Conservation (phyloP, 1,140 invertebrate genomes). For the Papilio aristodemus region DNA sequence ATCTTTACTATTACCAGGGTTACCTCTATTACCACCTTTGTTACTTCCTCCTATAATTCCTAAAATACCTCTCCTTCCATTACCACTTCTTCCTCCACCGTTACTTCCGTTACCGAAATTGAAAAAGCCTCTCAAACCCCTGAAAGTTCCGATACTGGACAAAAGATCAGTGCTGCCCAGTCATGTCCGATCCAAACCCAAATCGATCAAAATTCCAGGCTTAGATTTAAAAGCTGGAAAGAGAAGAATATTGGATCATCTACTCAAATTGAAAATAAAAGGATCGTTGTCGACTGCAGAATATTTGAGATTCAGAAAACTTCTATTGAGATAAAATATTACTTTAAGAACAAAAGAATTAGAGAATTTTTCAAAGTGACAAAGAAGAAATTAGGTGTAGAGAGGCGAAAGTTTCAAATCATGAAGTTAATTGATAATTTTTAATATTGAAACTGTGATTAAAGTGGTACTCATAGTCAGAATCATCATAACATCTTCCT, state of each 20-base stretch:
- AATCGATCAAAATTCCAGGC: conserved; percentile 41
- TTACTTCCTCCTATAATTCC: conserved; percentile 37
- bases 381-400: too few relatives aligned
- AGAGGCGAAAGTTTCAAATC: too few relatives aligned
- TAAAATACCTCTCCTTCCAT: conserved; percentile 42
- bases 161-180: conserved; percentile 46
- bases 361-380: too few relatives aligned
- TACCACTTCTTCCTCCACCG: conserved; percentile 39
- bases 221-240: conserved; percentile 37
- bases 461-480: too few relatives aligned
- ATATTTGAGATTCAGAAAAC: conserved; percentile 58
- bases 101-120: conserved; percentile 36
- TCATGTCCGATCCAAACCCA: conserved; percentile 44
- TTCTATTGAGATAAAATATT: conserved; percentile 45
- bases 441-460: too few relatives aligned
- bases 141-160: conserved; percentile 48
- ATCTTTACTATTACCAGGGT: conserved; percentile 34
- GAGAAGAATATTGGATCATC: conserved; percentile 47
- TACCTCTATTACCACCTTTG: conserved; percentile 35
- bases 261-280: conserved; percentile 52
- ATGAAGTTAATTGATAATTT: too few relatives aligned
- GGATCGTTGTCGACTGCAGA: conserved; percentile 54
- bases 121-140: conserved; percentile 42
- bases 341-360: not conserved
- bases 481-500: too few relatives aligned